Evolutionary conservation across 2,888 invertebrate genomes (phyloP).

Genomic region (Leptinotarsa rubiginosa): DNA sequence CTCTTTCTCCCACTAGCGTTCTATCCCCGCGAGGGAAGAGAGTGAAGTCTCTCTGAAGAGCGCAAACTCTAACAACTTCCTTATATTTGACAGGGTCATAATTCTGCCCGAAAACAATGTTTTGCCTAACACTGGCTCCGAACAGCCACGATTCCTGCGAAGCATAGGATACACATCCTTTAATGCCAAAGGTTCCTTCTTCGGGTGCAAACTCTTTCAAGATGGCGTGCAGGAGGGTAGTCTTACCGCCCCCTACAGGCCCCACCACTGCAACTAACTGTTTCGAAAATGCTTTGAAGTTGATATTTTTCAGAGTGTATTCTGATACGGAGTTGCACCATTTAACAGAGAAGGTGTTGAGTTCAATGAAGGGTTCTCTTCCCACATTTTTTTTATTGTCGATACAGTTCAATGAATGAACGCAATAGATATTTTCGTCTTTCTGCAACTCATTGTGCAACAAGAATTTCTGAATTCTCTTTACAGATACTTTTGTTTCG

Average conservation of each 20-base stretch:
- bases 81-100: slow-evolving; percentile 76
- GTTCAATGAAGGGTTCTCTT: slow-evolving; percentile 49
- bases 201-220: slow-evolving; percentile 78
- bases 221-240: slow-evolving; percentile 68
- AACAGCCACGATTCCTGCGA: slow-evolving; percentile 89
- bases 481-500: slow-evolving; percentile 66
- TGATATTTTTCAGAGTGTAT: slow-evolving; percentile 71
- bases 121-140: slow-evolving; percentile 86
- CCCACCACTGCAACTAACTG: slow-evolving; percentile 71
- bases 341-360: slow-evolving; percentile 70
- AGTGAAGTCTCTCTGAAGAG: slow-evolving; percentile 77
- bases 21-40: slow-evolving; percentile 82
- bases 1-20: slow-evolving; percentile 81
- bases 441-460: slow-evolving; percentile 56
- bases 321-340: slow-evolving; percentile 67
- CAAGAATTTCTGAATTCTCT: slow-evolving; percentile 70
- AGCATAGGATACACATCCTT: slow-evolving; percentile 79
- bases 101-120: slow-evolving; percentile 87
- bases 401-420: too few species aligned
- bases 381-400: slow-evolving; percentile 29
- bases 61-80: slow-evolving; percentile 76
- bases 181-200: slow-evolving; percentile 74
- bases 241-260: slow-evolving; percentile 75
- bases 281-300: slow-evolving; percentile 73
- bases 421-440: neutral